Conservation (phyloP, 2,113 vertebrate genomes). For the Campylomormyrus numenius region DNA sequence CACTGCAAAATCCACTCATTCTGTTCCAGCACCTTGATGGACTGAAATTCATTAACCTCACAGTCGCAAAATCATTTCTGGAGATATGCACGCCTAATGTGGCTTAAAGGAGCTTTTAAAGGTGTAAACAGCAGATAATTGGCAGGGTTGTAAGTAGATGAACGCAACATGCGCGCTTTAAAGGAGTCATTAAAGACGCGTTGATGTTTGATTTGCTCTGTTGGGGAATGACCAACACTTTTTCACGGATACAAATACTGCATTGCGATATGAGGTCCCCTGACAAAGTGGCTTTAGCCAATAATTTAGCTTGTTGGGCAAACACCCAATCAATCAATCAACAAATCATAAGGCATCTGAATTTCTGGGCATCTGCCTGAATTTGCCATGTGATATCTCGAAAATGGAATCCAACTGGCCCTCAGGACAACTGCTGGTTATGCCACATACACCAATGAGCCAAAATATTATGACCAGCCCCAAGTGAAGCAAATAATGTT, state of each 20-base stretch:
- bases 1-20: slow-evolving; percentile 56
- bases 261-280: not conserved
- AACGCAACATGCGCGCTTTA: slow-evolving; percentile 50
- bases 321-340: not conserved
- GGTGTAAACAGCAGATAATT: slow-evolving; percentile 58
- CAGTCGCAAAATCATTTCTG: slow-evolving; percentile 53
- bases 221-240: not conserved
- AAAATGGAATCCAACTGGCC: not conserved
- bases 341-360: not conserved
- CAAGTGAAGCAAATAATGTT: not conserved
- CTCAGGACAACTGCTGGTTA: not conserved
- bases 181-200: slow-evolving; percentile 45
- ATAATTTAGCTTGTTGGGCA: not conserved
- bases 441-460: not conserved
- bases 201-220: slow-evolving; percentile 34
- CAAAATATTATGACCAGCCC: not conserved
- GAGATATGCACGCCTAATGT: slow-evolving; percentile 67
- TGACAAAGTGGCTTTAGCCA: not conserved
- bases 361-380: not conserved
- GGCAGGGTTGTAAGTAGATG: slow-evolving; percentile 40
- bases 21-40: slow-evolving; percentile 53
- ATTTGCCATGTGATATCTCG: not conserved
- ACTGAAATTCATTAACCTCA: slow-evolving; percentile 69
- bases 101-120: slow-evolving; percentile 65
- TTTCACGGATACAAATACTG: not conserved